Evolutionary conservation across 1,140 invertebrate species (phyloP).

Genomic region (Heliothis subflexa): DNA sequence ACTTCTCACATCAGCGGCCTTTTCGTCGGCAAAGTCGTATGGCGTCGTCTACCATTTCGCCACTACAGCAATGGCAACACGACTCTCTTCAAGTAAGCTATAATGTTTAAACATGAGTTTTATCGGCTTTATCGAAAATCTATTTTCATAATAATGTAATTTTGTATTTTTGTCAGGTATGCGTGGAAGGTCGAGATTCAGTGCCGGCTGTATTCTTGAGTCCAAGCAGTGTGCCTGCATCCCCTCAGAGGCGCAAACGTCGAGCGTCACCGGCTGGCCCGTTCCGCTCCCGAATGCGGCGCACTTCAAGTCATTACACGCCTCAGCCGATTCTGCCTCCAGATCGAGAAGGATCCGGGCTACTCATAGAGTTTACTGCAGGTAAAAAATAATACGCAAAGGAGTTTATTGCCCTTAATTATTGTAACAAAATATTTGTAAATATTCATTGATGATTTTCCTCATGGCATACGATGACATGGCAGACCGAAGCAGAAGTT

Average conservation of each 20-base stretch:
- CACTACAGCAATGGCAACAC: conserved; percentile 75
- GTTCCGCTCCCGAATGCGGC: conserved; percentile 80
- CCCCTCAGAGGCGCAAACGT: conserved; percentile 88
- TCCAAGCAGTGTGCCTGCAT: conserved; percentile 89
- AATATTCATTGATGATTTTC: too few relatives aligned
- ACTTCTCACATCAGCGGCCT: conserved; percentile 90
- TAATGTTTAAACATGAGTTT: background rate
- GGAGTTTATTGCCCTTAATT: too few relatives aligned
- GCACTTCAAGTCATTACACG: conserved; percentile 89
- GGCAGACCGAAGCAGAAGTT: background rate
- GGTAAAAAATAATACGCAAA: conserved; percentile 59
- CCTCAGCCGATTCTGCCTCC: conserved; percentile 97
- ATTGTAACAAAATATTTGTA: too few relatives aligned
- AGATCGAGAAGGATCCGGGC: conserved; percentile 93
- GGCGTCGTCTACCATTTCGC: conserved; percentile 56
- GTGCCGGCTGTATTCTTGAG: conserved; percentile 91
- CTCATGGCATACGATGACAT: background rate
- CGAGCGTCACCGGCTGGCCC: conserved; percentile 81
- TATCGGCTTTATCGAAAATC: too few relatives aligned
- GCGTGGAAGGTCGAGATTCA: conserved; percentile 78
- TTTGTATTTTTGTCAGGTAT: conserved; percentile 64
- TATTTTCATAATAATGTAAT: too few relatives aligned
- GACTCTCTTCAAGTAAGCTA: conserved; percentile 75
- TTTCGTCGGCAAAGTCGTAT: conserved; percentile 85
- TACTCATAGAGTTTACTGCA: conserved; percentile 89